Percentiles rank a stretch among this genome's conserved stretches.
Evolutionary conservation across 2,888 invertebrate species (phyloP).

Genomic region (Polydrusus tereticollis): DNA sequence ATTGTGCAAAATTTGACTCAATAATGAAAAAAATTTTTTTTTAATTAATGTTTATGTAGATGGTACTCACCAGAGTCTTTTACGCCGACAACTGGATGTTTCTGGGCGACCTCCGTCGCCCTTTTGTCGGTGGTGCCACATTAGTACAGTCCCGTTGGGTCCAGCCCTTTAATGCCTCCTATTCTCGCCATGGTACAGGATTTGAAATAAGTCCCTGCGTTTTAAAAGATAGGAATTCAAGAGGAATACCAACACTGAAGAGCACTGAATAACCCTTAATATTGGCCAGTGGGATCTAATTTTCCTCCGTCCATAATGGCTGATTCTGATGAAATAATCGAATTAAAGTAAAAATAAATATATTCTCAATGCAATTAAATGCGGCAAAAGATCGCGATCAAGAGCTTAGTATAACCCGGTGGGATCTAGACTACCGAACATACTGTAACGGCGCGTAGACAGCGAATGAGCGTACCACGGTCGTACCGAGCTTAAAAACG

Average conservation of each 20-base stretch:
- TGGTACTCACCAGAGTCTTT: slow-evolving; percentile 65
- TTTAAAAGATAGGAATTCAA: background rate
- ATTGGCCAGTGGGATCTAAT: slow-evolving; percentile 66
- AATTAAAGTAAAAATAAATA: background rate
- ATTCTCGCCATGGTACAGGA: slow-evolving; percentile 41
- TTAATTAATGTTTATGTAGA: background rate
- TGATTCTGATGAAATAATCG: slow-evolving; percentile 12
- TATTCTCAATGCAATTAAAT: background rate
- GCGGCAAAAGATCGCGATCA: slow-evolving; percentile 43
- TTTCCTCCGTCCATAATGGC: slow-evolving; percentile 65
- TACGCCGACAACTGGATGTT: slow-evolving; percentile 67
- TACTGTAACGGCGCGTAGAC: slow-evolving; percentile 42
- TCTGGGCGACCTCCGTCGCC: slow-evolving; percentile 67
- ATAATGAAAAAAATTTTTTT: background rate
- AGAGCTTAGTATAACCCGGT: slow-evolving; percentile 62
- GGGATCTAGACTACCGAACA: slow-evolving; percentile 61
- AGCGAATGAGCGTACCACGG: slow-evolving; percentile 46
- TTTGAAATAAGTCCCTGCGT: slow-evolving; percentile 6
- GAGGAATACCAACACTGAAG: slow-evolving; percentile 14
- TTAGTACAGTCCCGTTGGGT: slow-evolving; percentile 67
- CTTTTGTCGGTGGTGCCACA: slow-evolving; percentile 66
- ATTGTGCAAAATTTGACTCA: too few species aligned
- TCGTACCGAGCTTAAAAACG: slow-evolving; percentile 61
- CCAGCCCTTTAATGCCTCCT: slow-evolving; percentile 60
- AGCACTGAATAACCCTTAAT: slow-evolving; percentile 55